These are phyloP conservation scores for Tachina grossa DNA, from an alignment of 2,888 invertebrate genomes.

Conservation along the genomic window DNA sequence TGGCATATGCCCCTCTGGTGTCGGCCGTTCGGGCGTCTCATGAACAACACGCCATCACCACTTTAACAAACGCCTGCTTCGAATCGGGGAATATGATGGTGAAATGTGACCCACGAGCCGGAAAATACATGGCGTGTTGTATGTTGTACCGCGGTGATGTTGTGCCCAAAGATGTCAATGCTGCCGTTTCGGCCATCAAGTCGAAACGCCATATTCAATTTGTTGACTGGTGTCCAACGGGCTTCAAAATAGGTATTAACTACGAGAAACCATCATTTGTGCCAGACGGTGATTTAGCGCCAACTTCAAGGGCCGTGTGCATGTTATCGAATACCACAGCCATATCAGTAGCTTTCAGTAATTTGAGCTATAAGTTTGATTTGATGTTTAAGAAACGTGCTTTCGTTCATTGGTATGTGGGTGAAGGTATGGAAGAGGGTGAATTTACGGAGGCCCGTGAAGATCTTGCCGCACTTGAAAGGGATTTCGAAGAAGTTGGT, in stretches of 20 bases:
- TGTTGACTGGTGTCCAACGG: conserved; percentile 97
- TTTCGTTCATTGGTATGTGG: conserved; percentile 95
- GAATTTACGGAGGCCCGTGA: conserved; percentile 82
- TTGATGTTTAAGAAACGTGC: conserved; percentile 86
- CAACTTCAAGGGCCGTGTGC: conserved; percentile 93
- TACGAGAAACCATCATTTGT: conserved; percentile 92
- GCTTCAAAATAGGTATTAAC: conserved; percentile 94
- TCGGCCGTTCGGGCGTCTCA: conserved; percentile 78
- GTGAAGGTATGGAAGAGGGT: conserved; percentile 83
- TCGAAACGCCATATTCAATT: conserved; percentile 91
- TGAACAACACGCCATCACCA: conserved; percentile 84
- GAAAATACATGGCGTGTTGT: conserved; percentile 96
- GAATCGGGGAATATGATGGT: conserved; percentile 95
- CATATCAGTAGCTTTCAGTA: conserved; percentile 94
- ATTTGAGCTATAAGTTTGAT: conserved; percentile 96
- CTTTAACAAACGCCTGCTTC: conserved; percentile 94
- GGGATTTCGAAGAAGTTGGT: conserved; percentile 82
- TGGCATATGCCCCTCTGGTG: conserved; percentile 80
- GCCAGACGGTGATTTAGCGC: conserved; percentile 90
- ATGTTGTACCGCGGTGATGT: conserved; percentile 95
- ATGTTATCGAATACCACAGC: conserved; percentile 96
- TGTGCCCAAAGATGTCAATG: conserved; percentile 94
- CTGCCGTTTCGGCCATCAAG: conserved; percentile 91
- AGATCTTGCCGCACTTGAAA: conserved; percentile 80
- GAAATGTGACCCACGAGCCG: conserved; percentile 91